Evolutionary conservation across 2,888 invertebrate genomes (phyloP).

Genomic region (Lissonota sp.): DNA sequence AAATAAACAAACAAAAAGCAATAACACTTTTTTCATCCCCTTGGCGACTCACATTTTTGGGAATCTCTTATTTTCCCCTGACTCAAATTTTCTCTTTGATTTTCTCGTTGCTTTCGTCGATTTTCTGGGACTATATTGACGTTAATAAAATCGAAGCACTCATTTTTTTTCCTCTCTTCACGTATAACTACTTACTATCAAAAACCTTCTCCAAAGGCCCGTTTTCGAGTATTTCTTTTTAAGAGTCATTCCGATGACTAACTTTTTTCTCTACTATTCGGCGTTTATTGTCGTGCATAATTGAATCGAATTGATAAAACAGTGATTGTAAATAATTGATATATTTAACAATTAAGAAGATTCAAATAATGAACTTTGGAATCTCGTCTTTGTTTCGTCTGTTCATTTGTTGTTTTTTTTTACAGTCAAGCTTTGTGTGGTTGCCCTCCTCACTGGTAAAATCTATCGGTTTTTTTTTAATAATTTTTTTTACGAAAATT

Average conservation of each 20-base stretch:
- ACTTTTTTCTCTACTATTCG: slow-evolving; percentile 2
- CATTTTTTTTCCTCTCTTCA: too few relatives aligned
- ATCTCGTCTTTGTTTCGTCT: slow-evolving; percentile 11
- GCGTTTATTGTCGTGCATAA: slow-evolving; percentile 37
- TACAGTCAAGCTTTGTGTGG: slow-evolving; percentile 8
- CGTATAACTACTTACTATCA: slow-evolving; percentile 24
- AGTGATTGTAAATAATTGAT: slow-evolving; percentile 65
- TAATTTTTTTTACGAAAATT: slow-evolving; percentile 16
- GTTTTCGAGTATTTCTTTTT: slow-evolving; percentile 14
- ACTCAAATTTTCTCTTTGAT: too few relatives aligned
- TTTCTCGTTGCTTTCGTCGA: neutral
- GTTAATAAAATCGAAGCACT: neutral
- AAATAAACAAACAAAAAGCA: too few relatives aligned
- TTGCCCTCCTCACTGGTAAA: slow-evolving; percentile 1
- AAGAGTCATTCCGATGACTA: neutral
- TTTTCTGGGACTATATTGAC: slow-evolving; percentile 21
- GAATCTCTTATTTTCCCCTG: too few relatives aligned
- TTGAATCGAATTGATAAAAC: slow-evolving; percentile 46
- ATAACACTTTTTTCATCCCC: too few relatives aligned
- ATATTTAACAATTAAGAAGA: slow-evolving; percentile 44
- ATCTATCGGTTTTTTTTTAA: slow-evolving; percentile 7
- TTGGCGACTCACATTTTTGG: too few relatives aligned
- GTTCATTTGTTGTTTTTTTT: slow-evolving; percentile 18
- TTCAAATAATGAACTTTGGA: slow-evolving; percentile 18
- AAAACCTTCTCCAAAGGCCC: slow-evolving; percentile 10